A percentile compares a stretch with the other conserved stretches of the same genome.
Conservation (phyloP, 1,140 invertebrate genomes). For the Drosophila tsacasi region DNA sequence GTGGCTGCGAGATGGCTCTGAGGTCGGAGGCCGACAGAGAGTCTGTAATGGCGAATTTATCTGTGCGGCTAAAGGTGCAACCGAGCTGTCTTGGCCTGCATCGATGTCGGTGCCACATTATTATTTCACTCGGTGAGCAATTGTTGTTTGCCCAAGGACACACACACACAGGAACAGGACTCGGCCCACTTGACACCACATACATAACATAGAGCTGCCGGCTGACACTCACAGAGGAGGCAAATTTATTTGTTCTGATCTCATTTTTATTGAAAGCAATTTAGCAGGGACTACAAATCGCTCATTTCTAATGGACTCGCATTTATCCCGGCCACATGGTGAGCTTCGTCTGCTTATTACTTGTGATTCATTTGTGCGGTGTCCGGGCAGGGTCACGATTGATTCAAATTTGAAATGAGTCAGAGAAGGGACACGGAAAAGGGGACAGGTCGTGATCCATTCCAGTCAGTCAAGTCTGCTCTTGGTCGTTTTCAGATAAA, state of each 20-base stretch:
- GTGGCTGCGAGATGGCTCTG: slow-evolving; percentile 8
- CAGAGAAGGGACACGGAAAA: background rate
- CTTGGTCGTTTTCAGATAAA: no score
- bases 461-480: background rate
- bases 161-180: slow-evolving; percentile 12
- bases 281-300: slow-evolving; percentile 68
- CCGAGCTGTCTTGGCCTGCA: slow-evolving; percentile 39
- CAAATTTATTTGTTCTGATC: slow-evolving; percentile 61
- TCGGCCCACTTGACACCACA: background rate
- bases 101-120: slow-evolving; percentile 65
- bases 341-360: slow-evolving; percentile 36
- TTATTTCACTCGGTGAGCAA: slow-evolving; percentile 64
- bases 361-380: slow-evolving; percentile 34
- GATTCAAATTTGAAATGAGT: slow-evolving; percentile 53
- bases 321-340: slow-evolving; percentile 42
- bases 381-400: slow-evolving; percentile 19
- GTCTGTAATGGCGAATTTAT: slow-evolving; percentile 47
- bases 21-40: background rate
- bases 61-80: slow-evolving; percentile 58
- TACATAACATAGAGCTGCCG: background rate
- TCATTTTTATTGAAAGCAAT: slow-evolving; percentile 65
- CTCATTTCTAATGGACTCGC: slow-evolving; percentile 66
- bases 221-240: background rate
- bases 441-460: background rate
- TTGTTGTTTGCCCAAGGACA: slow-evolving; percentile 57